Percentiles rank a stretch among this genome's conserved stretches.
These are phyloP conservation scores for Indicator indicator DNA, from an alignment of 2,113 vertebrate genomes.

Conservation along the genomic window DNA sequence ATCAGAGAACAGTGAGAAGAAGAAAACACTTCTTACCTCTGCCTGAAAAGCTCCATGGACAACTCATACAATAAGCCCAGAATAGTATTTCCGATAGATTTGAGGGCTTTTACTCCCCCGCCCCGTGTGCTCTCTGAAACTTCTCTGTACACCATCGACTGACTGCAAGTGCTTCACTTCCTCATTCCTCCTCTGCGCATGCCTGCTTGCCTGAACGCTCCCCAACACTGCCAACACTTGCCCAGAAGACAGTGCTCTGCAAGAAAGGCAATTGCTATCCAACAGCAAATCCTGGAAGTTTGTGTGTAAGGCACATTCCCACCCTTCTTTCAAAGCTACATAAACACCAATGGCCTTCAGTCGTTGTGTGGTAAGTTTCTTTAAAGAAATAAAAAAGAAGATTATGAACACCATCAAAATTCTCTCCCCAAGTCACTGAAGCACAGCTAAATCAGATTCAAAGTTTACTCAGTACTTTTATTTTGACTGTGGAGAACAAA, in stretches of 20 bases:
- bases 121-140: not conserved
- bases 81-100: accelerated
- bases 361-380: accelerated
- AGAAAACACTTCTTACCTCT: slow-evolving; percentile 14
- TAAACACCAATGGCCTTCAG: not conserved
- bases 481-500: not conserved
- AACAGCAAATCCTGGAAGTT: not conserved
- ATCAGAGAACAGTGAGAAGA: not conserved
- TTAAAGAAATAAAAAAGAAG: not conserved
- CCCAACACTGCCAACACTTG: accelerated
- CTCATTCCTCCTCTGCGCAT: not conserved
- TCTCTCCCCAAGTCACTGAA: not conserved
- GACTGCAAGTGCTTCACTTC: not conserved
- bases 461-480: not conserved
- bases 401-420: not conserved
- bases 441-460: not conserved
- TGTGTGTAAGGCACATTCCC: accelerated
- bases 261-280: not conserved
- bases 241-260: not conserved
- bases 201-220: not conserved
- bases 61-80: not conserved
- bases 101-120: accelerated
- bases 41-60: slow-evolving; percentile 11
- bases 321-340: not conserved
- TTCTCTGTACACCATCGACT: not conserved